Conservation (phyloP, 2,888 invertebrate genomes). For the Ochlodes sylvanus region DNA sequence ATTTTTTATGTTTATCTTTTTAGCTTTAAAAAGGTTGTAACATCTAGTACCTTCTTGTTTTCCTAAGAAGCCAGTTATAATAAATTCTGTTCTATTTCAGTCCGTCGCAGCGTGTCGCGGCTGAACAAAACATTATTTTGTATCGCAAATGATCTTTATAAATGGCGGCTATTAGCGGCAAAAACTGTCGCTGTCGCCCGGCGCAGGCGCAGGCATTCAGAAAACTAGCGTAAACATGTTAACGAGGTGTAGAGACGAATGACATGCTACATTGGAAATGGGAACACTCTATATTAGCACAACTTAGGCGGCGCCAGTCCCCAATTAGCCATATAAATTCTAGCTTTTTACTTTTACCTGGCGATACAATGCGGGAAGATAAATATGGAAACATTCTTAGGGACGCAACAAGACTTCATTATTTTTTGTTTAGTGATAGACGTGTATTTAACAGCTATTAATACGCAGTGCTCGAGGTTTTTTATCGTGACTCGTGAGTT, state of each 20-base stretch:
- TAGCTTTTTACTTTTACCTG: conserved; percentile 19
- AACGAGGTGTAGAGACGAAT: conserved; percentile 48
- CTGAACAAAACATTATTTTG: conserved; percentile 7
- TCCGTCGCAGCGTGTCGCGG: neutral
- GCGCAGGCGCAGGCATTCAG: conserved; percentile 17
- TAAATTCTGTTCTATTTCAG: conserved; percentile 11
- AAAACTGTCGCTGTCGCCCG: conserved; percentile 19
- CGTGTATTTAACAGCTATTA: too few species aligned
- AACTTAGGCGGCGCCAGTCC: conserved; percentile 10
- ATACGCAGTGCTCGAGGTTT: neutral
- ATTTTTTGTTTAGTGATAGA: neutral
- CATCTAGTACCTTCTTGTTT: neutral
- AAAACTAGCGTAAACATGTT: conserved; percentile 39
- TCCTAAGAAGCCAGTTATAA: conserved; percentile 6
- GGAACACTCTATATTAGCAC: conserved; percentile 22
- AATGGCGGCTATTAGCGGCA: conserved; percentile 18
- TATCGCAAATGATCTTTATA: conserved; percentile 28
- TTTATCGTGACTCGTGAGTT: neutral
- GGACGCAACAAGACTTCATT: neutral
- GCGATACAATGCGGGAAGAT: conserved; percentile 1
- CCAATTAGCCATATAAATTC: conserved; percentile 29
- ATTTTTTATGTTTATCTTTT: too few species aligned
- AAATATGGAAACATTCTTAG: conserved; percentile 21
- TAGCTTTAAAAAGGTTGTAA: too few species aligned
- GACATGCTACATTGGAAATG: conserved; percentile 19